These are phyloP conservation scores for Catharus minimus DNA, from an alignment of 2,113 vertebrate genomes.

Conservation along the genomic window DNA sequence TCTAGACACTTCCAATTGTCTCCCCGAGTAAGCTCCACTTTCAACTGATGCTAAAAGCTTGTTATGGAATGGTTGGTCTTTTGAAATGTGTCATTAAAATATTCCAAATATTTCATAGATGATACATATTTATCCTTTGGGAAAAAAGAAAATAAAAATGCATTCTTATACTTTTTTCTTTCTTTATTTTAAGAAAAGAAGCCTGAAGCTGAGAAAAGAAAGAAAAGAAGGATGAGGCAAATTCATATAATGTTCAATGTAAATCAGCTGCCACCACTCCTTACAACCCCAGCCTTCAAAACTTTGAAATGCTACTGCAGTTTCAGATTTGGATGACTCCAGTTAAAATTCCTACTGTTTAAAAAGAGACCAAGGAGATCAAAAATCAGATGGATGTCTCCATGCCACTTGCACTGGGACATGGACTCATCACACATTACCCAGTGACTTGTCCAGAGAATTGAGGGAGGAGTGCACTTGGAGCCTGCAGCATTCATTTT, in stretches of 20 bases:
- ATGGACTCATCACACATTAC: rapidly evolving
- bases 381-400: neutral
- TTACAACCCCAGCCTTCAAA: neutral
- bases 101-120: neutral
- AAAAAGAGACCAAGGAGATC: neutral
- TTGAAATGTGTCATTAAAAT: slow-evolving; percentile 35
- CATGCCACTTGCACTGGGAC: neutral
- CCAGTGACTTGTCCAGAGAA: neutral
- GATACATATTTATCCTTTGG: neutral
- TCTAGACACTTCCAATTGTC: slow-evolving; percentile 11
- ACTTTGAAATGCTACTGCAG: neutral
- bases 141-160: neutral
- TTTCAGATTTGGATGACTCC: neutral
- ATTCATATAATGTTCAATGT: neutral
- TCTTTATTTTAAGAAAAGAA: neutral
- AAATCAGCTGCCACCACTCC: neutral
- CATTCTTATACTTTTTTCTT: neutral
- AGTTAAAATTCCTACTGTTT: neutral
- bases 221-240: neutral
- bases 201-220: neutral
- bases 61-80: neutral
- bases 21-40: neutral
- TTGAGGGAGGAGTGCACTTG: neutral
- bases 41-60: neutral
- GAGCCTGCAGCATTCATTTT: neutral